phyloP scores from a whole-genome alignment of 2,113 vertebrate genomes.

The Ginglymostoma cirratum region DNA sequence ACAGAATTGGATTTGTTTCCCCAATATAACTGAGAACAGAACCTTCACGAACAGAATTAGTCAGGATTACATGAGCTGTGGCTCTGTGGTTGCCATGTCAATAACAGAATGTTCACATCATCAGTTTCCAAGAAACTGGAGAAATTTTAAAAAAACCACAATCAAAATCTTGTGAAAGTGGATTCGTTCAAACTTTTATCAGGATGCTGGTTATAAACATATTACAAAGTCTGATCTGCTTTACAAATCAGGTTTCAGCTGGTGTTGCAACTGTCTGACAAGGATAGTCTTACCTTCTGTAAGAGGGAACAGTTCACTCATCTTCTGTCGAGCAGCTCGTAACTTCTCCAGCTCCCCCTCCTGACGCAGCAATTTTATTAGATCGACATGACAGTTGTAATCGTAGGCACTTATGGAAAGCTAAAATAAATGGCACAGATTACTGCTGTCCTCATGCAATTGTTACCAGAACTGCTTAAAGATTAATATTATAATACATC shows the following conservation, averaged over 20 bases:
- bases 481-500: not conserved
- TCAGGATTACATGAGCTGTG: not conserved
- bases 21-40: not conserved
- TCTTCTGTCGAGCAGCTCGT: slow-evolving; percentile 82
- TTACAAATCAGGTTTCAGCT: not conserved
- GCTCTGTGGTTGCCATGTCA: not conserved
- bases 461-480: not conserved
- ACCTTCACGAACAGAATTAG: not conserved
- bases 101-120: not conserved
- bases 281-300: slow-evolving; percentile 71
- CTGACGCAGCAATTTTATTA: slow-evolving; percentile 85
- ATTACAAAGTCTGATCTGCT: not conserved
- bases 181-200: not conserved
- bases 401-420: slow-evolving; percentile 89
- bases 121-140: not conserved
- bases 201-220: not conserved
- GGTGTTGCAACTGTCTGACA: not conserved
- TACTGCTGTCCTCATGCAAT: not conserved
- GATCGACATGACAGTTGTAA: slow-evolving; percentile 91
- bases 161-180: not conserved
- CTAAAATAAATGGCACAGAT: slow-evolving; percentile 48
- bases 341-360: slow-evolving; percentile 78
- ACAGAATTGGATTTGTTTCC: not conserved
- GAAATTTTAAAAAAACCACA: not conserved
- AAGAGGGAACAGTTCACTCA: slow-evolving; percentile 90